Percentiles rank a stretch among this genome's conserved stretches.
Evolutionary conservation across 2,797 vertebrate species (phyloP).

Genomic region (Emydoidea blandingii): DNA sequence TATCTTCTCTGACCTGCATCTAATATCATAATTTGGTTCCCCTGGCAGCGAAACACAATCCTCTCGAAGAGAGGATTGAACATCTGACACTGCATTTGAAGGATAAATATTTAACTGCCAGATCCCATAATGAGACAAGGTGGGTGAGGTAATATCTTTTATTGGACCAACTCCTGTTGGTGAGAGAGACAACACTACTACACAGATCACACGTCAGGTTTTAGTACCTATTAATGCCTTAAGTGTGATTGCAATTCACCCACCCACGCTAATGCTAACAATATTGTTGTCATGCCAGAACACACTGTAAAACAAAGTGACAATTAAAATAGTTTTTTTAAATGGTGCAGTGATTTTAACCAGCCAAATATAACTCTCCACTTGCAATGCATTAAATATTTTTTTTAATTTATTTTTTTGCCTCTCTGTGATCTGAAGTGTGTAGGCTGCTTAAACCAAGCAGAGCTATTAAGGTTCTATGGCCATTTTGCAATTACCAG

Average conservation of each 20-base stretch:
- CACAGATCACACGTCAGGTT: background rate
- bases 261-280: background rate
- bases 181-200: background rate
- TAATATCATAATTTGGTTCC: background rate
- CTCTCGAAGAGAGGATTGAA: background rate
- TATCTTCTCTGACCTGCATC: background rate
- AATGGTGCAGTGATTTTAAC: background rate
- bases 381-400: background rate
- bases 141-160: background rate
- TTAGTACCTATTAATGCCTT: background rate
- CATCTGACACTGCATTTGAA: background rate
- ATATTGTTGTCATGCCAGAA: background rate
- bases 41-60: background rate
- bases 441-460: background rate
- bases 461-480: background rate
- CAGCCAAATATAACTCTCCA: background rate
- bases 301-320: background rate
- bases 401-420: background rate
- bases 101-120: background rate
- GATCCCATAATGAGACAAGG: background rate
- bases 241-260: background rate
- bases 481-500: background rate
- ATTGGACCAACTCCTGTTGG: background rate
- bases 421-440: background rate
- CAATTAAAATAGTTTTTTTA: background rate